phyloP scores from a whole-genome alignment of 2,888 invertebrate genomes.

The Siphlonurus alternatus region DNA sequence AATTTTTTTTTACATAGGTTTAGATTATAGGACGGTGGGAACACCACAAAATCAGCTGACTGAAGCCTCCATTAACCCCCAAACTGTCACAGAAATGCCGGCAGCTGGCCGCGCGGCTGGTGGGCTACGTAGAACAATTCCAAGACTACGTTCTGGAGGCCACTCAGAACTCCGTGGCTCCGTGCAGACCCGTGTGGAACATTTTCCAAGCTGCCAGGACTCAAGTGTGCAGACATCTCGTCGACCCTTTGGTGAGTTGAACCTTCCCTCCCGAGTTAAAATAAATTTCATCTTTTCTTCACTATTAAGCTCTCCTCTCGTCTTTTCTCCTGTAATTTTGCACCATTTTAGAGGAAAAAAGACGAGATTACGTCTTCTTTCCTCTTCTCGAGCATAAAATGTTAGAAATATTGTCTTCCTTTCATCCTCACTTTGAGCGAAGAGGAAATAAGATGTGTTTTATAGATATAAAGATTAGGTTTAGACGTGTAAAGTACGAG shows the following conservation, averaged over 20 bases:
- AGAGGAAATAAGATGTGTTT: no score
- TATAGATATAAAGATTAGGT: no score
- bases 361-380: not conserved
- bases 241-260: conserved; percentile 42
- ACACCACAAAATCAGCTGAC: no score
- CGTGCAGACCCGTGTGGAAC: conserved; percentile 54
- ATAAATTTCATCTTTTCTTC: no score
- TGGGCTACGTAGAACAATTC: conserved; percentile 48
- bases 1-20: no score
- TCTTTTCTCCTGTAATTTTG: not conserved
- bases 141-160: conserved; percentile 44
- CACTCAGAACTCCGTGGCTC: conserved; percentile 44
- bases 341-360: not conserved
- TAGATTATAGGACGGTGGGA: no score
- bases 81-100: conserved; percentile 39
- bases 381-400: not conserved
- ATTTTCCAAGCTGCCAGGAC: conserved; percentile 46
- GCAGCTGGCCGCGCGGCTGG: conserved; percentile 37
- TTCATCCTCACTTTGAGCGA: no score
- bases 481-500: not conserved
- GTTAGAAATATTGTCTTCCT: no score
- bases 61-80: no score
- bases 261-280: not conserved
- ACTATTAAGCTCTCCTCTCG: no score
- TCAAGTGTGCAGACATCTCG: conserved; percentile 41